Evolutionary conservation across 2,888 invertebrate species (phyloP), one percentile per base, ranked within the genome.

Genomic region (Drosophila peninsularis): DNA sequence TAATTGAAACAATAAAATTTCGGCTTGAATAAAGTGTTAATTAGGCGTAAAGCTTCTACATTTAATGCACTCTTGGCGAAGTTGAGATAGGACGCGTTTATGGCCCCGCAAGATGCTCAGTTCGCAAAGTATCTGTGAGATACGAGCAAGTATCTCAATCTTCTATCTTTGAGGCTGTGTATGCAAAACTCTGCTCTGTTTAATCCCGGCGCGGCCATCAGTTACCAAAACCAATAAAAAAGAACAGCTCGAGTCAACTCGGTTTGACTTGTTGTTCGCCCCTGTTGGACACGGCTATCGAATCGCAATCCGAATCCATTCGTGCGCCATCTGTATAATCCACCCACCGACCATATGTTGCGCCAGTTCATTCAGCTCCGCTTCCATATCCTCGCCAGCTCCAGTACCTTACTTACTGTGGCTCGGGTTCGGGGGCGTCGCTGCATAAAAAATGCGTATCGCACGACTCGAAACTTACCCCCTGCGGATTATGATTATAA

Each of bases 401-500:
- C 42, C 67, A 64, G 66, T 53, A 55, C 55, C n/a, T n/a, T n/a
- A n/a, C 66, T 50, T 61, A 50, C 69, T 49, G 52, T 53, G 55
- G 57, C 34, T 34, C 34, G 14, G 17, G 24, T 53, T 65, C 32
- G 67, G 65, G 78, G 70, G 68, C 68, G 63, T 64, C 58, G 56
- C 63, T 60, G 75, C 57, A 88, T 85, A 80, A 75, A 79, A 79
- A 79, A 83, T 81, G 75, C 82, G 73, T 83, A 73, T 77, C 82
- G 86, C 81, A 80, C 86, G 80, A 77, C 82, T 78, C 71, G 65
- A 88, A 91, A 91, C 91, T 91, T 91, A 91, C 91, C 91, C 90
- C 91, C 80, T 90, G 90, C 82, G 84, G 91, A 85, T 91, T 90
- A 90, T 86, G 90, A 91, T 91, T 86, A 90, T 85, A 89, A 82